A percentile compares a stretch with the other conserved stretches of the same genome.
These are phyloP conservation scores for Cotesia chilonis DNA, from an alignment of 1,140 invertebrate genomes.

Conservation along the genomic window DNA sequence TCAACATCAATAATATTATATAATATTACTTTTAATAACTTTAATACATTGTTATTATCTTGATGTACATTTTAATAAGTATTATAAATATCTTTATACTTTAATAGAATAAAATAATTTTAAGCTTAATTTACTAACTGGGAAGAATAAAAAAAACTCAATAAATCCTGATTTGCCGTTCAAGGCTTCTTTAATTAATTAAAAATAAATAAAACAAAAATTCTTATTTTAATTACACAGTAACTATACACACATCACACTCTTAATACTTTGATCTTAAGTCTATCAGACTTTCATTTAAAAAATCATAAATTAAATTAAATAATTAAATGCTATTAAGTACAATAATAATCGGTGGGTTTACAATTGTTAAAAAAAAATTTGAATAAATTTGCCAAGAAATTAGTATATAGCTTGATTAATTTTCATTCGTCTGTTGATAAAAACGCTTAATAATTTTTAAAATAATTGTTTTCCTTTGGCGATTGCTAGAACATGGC, in stretches of 20 bases:
- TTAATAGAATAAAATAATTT: too few relatives aligned
- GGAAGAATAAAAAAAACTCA: neutral
- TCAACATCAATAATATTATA: too few relatives aligned
- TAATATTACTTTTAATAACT: too few relatives aligned
- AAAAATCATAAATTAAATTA: neutral
- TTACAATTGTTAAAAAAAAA: neutral
- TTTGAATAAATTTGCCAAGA: neutral
- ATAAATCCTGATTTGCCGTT: conserved; percentile 25
- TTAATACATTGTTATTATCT: too few relatives aligned
- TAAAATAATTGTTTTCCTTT: neutral
- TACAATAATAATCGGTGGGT: neutral
- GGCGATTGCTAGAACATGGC: neutral
- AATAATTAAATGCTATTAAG: neutral
- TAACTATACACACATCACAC: conserved; percentile 7
- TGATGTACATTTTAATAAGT: too few relatives aligned
- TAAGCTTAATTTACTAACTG: neutral
- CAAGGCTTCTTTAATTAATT: conserved; percentile 7
- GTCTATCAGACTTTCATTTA: conserved; percentile 32
- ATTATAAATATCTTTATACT: too few relatives aligned
- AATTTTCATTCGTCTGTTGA: neutral
- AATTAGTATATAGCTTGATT: neutral
- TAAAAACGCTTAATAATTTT: neutral
- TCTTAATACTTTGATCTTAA: conserved; percentile 24
- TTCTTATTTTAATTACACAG: neutral
- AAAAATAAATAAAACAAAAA: conserved; percentile 4